phyloP scores from a whole-genome alignment of 35 echinoderm and acorn worm species.

The Eucidaris tribuloides region DNA sequence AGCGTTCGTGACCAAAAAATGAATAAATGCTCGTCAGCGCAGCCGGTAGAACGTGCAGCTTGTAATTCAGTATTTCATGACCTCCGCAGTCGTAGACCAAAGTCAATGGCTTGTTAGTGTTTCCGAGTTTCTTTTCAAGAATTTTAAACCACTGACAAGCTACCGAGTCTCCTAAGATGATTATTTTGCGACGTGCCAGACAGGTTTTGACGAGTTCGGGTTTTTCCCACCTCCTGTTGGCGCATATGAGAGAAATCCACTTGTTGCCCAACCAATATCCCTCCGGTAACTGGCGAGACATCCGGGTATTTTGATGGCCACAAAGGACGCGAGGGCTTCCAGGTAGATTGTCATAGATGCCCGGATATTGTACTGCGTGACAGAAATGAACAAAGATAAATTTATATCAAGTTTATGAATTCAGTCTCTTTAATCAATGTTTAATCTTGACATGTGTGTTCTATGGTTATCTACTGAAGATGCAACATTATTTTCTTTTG shows the following conservation, averaged over 20 bases:
- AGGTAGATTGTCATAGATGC: neutral
- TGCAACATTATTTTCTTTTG: too few species aligned
- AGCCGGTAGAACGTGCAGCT: neutral
- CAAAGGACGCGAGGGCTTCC: neutral
- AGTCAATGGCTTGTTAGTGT: neutral
- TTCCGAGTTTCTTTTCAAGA: neutral
- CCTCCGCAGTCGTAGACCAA: neutral
- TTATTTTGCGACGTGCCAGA: neutral
- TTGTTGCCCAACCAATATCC: neutral
- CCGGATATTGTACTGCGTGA: too few species aligned
- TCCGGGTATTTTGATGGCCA: neutral
- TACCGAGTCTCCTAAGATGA: constrained; percentile 18
- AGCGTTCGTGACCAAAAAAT: neutral
- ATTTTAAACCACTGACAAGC: constrained; percentile 4
- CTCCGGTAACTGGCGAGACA: neutral
- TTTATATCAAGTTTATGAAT: too few species aligned
- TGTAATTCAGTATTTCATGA: neutral
- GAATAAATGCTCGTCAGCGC: neutral
- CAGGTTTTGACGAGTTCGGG: neutral
- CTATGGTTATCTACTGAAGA: too few species aligned
- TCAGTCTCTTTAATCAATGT: too few species aligned
- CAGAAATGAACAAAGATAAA: too few species aligned
- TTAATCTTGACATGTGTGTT: too few species aligned
- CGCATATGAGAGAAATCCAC: neutral
- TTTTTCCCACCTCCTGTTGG: neutral